Evolutionary conservation across 2,113 vertebrate species (phyloP).

Genomic region (Odobenus rosmarus): DNA sequence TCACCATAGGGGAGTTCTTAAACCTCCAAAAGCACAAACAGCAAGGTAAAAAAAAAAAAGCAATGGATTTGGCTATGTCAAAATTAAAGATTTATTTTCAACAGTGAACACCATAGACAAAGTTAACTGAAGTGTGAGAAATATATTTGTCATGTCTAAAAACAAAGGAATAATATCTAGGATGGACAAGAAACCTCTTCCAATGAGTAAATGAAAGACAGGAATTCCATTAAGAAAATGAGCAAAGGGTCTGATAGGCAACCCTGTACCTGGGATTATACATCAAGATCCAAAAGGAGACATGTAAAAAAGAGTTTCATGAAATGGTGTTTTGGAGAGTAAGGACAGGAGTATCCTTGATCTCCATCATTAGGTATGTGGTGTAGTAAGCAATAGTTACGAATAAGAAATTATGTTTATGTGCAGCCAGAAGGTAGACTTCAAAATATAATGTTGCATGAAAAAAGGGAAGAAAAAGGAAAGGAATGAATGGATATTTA

Average conservation of each 20-base stretch:
- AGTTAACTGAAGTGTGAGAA: not conserved
- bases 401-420: not conserved
- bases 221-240: not conserved
- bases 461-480: not conserved
- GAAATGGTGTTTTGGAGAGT: not conserved
- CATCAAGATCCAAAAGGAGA: not conserved
- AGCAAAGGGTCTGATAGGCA: not conserved
- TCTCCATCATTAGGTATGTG: not conserved
- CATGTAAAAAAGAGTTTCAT: not conserved
- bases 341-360: not conserved
- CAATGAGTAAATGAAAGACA: not conserved
- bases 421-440: not conserved
- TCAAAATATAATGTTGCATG: not conserved
- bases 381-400: not conserved
- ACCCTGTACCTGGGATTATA: not conserved
- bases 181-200: not conserved
- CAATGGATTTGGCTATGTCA: not conserved
- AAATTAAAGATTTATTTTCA: constrained; percentile 50
- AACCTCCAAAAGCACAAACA: not conserved
- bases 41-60: not conserved
- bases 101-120: not conserved
- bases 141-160: not conserved
- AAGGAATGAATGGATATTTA: not conserved
- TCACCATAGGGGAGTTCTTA: not conserved
- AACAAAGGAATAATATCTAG: not conserved